phyloP scores from a whole-genome alignment of 2,888 invertebrate genomes.

The Hydriomena furcata region DNA sequence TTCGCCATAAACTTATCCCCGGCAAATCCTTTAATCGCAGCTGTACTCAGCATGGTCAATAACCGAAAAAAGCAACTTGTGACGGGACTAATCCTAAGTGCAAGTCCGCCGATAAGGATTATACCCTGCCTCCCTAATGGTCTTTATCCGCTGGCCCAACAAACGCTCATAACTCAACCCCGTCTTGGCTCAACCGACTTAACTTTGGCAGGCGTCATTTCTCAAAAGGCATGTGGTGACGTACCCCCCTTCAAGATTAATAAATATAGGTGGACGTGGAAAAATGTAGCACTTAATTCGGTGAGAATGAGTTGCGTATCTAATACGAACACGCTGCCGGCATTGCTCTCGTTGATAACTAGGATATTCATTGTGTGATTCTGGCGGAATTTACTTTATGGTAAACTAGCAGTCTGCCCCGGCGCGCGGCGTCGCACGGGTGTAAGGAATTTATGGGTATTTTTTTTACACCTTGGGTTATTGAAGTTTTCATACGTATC shows the following conservation, averaged over 20 bases:
- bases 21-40: conserved; percentile 73
- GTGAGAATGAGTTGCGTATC: conserved; percentile 72
- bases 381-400: conserved; percentile 35
- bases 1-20: conserved; percentile 38
- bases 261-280: conserved; percentile 80
- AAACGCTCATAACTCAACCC: conserved; percentile 80
- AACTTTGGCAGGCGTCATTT: conserved; percentile 83
- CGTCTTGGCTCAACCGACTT: conserved; percentile 82
- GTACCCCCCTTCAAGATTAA: conserved; percentile 66
- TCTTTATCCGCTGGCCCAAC: conserved; percentile 79
- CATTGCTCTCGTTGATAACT: conserved; percentile 47
- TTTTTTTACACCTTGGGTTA: no score
- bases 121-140: conserved; percentile 76
- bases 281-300: conserved; percentile 80
- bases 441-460: no score
- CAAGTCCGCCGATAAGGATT: conserved; percentile 83
- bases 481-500: no score
- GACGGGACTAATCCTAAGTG: conserved; percentile 83
- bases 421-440: no score
- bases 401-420: no score
- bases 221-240: conserved; percentile 81
- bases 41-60: conserved; percentile 70
- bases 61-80: conserved; percentile 78
- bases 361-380: conserved; percentile 44
- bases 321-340: conserved; percentile 49